Evolutionary conservation across 2,888 invertebrate species (phyloP).

Genomic region (Barypeithes pellucidus): DNA sequence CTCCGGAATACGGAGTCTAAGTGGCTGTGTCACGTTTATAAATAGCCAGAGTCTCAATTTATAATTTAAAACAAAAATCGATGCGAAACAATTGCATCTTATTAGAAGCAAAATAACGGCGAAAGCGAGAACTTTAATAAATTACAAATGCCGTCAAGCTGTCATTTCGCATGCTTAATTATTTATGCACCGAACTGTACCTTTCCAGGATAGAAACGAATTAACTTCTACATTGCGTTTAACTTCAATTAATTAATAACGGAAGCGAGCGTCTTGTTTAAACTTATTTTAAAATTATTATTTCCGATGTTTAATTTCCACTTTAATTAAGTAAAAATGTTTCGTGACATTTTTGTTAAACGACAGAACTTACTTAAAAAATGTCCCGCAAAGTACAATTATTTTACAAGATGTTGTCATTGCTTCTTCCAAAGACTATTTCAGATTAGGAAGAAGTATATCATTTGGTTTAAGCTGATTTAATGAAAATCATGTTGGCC

Average conservation of each 20-base stretch:
- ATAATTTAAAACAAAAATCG: slow-evolving; percentile 58
- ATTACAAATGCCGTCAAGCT: slow-evolving; percentile 60
- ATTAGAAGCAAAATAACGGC: slow-evolving; percentile 56
- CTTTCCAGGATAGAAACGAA: slow-evolving; percentile 39
- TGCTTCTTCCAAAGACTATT: too few relatives aligned
- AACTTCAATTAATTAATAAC: slow-evolving; percentile 35
- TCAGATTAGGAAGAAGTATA: too few relatives aligned
- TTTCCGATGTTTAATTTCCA: slow-evolving; percentile 18
- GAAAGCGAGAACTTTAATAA: slow-evolving; percentile 60
- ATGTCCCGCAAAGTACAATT: too few relatives aligned
- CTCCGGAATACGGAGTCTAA: too few relatives aligned
- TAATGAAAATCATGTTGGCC: too few relatives aligned
- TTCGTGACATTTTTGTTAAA: too few relatives aligned
- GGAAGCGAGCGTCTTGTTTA: slow-evolving; percentile 38
- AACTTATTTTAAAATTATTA: slow-evolving; percentile 31
- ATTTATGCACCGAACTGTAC: slow-evolving; percentile 55
- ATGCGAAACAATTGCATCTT: slow-evolving; percentile 61
- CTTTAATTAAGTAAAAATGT: neutral
- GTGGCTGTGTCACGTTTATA: neutral
- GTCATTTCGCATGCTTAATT: slow-evolving; percentile 58
- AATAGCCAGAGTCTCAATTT: slow-evolving; percentile 36
- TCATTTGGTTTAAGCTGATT: too few relatives aligned
- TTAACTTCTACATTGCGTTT: slow-evolving; percentile 39
- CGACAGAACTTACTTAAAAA: too few relatives aligned
- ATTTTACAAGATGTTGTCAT: too few relatives aligned